phyloP scores from a whole-genome alignment of 1,140 invertebrate species.

The Drosophila equinoxialis region DNA sequence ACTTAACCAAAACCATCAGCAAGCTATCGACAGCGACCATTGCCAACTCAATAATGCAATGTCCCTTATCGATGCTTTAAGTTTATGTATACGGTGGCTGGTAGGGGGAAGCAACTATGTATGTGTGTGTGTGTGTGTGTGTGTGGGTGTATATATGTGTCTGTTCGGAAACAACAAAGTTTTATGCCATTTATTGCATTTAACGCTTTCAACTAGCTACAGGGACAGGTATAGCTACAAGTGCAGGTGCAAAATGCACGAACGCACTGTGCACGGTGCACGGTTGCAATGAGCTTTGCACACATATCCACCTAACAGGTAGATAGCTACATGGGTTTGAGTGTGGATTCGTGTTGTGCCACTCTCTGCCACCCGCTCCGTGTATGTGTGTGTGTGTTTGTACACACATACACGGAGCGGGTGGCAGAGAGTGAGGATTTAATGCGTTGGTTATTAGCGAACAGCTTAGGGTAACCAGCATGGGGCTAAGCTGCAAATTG shows the following conservation, averaged over 20 bases:
- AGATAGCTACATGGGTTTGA: slow-evolving; percentile 19
- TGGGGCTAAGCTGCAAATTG: slow-evolving; percentile 46
- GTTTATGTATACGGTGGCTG: slow-evolving; percentile 52
- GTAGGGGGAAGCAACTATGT: not conserved
- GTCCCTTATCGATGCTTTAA: slow-evolving; percentile 73
- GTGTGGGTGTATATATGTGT: not conserved
- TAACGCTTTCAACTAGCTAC: slow-evolving; percentile 35
- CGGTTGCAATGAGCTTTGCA: slow-evolving; percentile 4
- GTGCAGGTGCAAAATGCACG: slow-evolving; percentile 15
- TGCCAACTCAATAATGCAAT: slow-evolving; percentile 73
- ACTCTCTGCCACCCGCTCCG: too few relatives aligned
- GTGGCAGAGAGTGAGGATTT: slow-evolving; percentile 18
- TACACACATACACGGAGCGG: slow-evolving; percentile 6
- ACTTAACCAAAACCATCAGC: slow-evolving; percentile 25
- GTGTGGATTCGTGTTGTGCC: slow-evolving; percentile 42
- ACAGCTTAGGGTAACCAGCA: slow-evolving; percentile 39
- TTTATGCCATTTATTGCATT: slow-evolving; percentile 74
- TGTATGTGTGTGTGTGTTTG: too few relatives aligned
- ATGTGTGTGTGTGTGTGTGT: not conserved
- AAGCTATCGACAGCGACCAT: slow-evolving; percentile 57
- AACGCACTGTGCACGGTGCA: too few relatives aligned
- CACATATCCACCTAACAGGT: not conserved
- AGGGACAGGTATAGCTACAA: slow-evolving; percentile 4
- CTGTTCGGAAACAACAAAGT: slow-evolving; percentile 36
- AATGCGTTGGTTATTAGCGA: slow-evolving; percentile 55